phyloP scores from a whole-genome alignment of 2,113 vertebrate genomes.

The Suricata suricatta region DNA sequence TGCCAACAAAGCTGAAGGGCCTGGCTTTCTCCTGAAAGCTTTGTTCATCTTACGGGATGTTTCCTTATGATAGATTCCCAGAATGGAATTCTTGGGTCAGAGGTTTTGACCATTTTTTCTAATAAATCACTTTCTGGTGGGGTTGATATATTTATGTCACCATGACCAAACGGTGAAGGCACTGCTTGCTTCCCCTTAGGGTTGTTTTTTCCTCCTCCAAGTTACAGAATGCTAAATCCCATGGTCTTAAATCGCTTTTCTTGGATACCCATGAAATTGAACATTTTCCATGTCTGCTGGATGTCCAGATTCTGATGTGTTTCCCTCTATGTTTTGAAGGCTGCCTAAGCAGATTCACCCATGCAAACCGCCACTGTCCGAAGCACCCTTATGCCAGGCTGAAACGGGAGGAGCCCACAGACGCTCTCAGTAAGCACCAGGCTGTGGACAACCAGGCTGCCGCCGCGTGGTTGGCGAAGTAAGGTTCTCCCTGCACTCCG shows the following conservation, averaged over 20 bases:
- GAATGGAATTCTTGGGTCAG: background rate
- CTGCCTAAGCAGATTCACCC: constrained; percentile 96
- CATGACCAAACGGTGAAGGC: background rate
- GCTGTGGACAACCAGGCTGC: constrained; percentile 96
- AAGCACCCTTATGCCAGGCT: constrained; percentile 97
- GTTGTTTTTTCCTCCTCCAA: background rate
- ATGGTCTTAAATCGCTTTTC: background rate
- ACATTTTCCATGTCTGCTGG: background rate
- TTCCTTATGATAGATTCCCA: background rate
- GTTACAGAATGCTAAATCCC: background rate
- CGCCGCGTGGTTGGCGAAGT: constrained; percentile 98
- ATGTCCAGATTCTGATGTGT: constrained; percentile 24
- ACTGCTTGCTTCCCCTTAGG: background rate
- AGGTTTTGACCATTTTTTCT: background rate
- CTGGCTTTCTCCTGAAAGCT: background rate
- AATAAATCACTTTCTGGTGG: background rate
- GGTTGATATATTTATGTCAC: background rate
- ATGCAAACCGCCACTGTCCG: constrained; percentile 97
- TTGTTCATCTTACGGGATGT: background rate
- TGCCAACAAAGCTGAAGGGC: background rate
- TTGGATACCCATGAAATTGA: background rate
- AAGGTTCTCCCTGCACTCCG: constrained; percentile 73
- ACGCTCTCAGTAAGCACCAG: constrained; percentile 88
- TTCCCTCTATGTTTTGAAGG: constrained; percentile 85
- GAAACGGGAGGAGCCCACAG: constrained; percentile 94